phyloP scores from a whole-genome alignment of 2,797 vertebrate genomes.

The Onychomys torridus region DNA sequence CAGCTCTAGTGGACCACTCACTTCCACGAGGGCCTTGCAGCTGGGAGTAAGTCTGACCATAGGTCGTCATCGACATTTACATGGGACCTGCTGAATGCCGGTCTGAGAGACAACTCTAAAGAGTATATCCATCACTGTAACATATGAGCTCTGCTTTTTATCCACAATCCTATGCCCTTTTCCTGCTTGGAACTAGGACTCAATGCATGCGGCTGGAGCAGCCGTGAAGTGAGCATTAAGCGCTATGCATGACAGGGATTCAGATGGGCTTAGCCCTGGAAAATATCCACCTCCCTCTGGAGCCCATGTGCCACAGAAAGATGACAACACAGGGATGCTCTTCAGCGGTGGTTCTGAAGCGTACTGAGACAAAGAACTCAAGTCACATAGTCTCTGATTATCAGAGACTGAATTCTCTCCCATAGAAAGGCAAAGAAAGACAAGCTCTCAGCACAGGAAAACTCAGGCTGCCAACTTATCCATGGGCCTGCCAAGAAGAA shows the following conservation, averaged over 20 bases:
- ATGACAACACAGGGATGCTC: rapidly evolving
- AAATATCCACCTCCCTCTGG: not conserved
- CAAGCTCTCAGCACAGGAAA: not conserved
- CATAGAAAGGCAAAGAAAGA: not conserved
- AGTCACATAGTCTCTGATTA: not conserved
- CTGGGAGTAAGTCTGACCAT: not conserved
- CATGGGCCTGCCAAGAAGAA: not conserved
- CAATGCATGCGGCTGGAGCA: not conserved
- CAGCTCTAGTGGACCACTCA: not conserved
- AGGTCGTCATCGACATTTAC: not conserved
- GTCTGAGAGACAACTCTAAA: not conserved
- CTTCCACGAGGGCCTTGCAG: not conserved
- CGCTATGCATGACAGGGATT: rapidly evolving
- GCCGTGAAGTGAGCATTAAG: not conserved
- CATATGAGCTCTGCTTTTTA: not conserved
- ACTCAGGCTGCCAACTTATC: not conserved
- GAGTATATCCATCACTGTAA: not conserved
- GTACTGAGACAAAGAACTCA: not conserved
- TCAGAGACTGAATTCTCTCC: not conserved
- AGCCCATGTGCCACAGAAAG: not conserved
- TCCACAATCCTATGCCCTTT: not conserved
- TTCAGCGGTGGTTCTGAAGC: not conserved
- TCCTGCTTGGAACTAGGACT: not conserved
- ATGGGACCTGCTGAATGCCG: not conserved
- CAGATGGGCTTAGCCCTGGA: rapidly evolving